These are phyloP conservation scores for Dasysyrphus albostriatus DNA, from an alignment of 2,888 invertebrate species.

Conservation along the genomic window DNA sequence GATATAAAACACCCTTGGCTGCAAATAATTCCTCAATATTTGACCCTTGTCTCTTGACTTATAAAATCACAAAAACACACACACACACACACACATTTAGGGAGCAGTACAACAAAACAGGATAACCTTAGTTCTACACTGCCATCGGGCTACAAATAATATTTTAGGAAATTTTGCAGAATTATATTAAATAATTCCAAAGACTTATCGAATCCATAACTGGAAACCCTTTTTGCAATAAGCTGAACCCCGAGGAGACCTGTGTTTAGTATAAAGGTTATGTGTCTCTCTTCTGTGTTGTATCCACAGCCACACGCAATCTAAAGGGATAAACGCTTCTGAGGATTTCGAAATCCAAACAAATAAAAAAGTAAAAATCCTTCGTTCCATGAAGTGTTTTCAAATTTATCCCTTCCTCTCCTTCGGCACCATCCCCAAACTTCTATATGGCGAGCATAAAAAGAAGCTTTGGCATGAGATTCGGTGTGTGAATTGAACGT, in stretches of 20 bases:
- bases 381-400: conserved; percentile 47
- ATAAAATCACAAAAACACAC: neutral
- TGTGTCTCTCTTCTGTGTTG: conserved; percentile 1
- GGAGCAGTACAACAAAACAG: neutral
- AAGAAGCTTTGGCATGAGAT: neutral
- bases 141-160: conserved; percentile 44
- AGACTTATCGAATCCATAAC: conserved; percentile 74
- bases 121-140: neutral
- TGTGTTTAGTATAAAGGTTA: conserved; percentile 25
- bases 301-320: conserved; percentile 30
- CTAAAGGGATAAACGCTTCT: conserved; percentile 52
- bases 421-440: conserved; percentile 15
- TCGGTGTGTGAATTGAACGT: conserved; percentile 36
- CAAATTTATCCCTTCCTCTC: conserved; percentile 49
- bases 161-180: conserved; percentile 65
- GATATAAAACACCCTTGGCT: conserved; percentile 38
- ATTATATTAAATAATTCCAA: conserved; percentile 74
- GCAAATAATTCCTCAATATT: conserved; percentile 59
- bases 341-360: conserved; percentile 33
- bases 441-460: neutral
- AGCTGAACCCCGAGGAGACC: conserved; percentile 55
- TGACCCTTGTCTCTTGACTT: conserved; percentile 60
- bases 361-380: conserved; percentile 19
- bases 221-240: conserved; percentile 72
- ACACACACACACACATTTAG: neutral